These are phyloP conservation scores for Limnephilus lunatus DNA, from an alignment of 2,888 invertebrate genomes.

Conservation along the genomic window DNA sequence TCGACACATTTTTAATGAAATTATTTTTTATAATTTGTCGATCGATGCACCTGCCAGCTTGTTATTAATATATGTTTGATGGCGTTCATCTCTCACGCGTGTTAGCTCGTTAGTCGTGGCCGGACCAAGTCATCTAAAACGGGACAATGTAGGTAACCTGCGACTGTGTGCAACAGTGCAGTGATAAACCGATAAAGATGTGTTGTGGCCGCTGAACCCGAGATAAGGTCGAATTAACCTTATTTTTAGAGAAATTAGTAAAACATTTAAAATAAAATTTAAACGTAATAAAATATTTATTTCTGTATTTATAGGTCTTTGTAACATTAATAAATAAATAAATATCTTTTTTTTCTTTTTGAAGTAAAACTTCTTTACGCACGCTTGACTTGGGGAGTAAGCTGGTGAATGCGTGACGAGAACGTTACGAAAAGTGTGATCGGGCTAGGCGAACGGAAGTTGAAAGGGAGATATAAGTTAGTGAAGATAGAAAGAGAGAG, in stretches of 20 bases:
- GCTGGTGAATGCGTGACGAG: too few species aligned
- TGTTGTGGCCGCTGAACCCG: not conserved
- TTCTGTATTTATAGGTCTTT: too few species aligned
- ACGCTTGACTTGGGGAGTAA: too few species aligned
- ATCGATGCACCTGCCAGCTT: not conserved
- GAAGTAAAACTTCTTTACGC: too few species aligned
- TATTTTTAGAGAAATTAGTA: not conserved
- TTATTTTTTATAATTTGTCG: not conserved
- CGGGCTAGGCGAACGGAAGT: too few species aligned
- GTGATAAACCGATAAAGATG: not conserved
- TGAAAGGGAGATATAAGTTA: too few species aligned
- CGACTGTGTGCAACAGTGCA: not conserved
- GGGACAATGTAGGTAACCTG: slow-evolving; percentile 13
- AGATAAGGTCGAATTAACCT: not conserved
- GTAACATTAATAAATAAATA: too few species aligned
- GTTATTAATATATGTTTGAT: slow-evolving; percentile 5
- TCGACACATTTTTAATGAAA: not conserved
- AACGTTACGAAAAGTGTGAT: too few species aligned
- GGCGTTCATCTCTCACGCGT: slow-evolving; percentile 25
- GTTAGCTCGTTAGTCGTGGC: slow-evolving; percentile 31
- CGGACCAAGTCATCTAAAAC: slow-evolving; percentile 16
- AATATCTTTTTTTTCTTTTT: too few species aligned
- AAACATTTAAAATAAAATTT: too few species aligned
- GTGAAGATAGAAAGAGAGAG: too few species aligned
- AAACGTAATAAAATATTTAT: too few species aligned